Base-by-base conservation (phyloP, 2,113 vertebrate species). In the Oreochromis aureus region DNA sequence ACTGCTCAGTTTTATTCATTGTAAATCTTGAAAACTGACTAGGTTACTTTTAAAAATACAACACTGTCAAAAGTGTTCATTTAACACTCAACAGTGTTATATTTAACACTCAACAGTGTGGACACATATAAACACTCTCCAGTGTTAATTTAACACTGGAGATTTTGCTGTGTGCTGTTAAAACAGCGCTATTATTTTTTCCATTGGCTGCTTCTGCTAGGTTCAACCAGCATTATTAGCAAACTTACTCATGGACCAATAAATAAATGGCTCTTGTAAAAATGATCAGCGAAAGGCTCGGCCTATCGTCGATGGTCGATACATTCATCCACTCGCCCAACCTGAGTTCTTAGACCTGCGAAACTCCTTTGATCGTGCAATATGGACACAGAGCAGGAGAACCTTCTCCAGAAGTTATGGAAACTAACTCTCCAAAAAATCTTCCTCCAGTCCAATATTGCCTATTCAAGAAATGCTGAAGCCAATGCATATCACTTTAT, bases 241-340 rank as follows among this genome's bases (percentile, higher is more conserved):
- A 10, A 61, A 63, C 59, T 19, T 63, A 3, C 10, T 63, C 32
- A 7, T 36, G 59, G 59, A 10, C 0, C 2, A 36, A 63, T 63
- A 63, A 5, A 63, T 34, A 1, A 63, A 36, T 36, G 32, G 30
- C 59, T 63, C 32, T 63, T 36, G 32, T 63, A 36, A 36, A 36
- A 63, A 63, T 19, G 59, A 36, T 0, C 0, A 5, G 30, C 2
- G 0, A 63, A 36, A 63, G 59, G 32, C 59, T 36, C 32, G 18
- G 32, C 18, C 32, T 7, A 36, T 36, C 18, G 18, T 12, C 6
- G 10, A 36, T 12, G 32, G 18, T 36, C 6, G 10, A 36, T 63
- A 32, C 59, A 19, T 63, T 63, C 32, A 36, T 63, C 59, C 59
- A 63, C 2, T 63, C 6, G 3, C 0, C 32, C 59, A 39, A 36